Evolutionary conservation across 92 coral and sea anemone genomes (phyloP), one percentile per base, ranked within the genome.

Genomic region (Umimayanthus chanpuru): DNA sequence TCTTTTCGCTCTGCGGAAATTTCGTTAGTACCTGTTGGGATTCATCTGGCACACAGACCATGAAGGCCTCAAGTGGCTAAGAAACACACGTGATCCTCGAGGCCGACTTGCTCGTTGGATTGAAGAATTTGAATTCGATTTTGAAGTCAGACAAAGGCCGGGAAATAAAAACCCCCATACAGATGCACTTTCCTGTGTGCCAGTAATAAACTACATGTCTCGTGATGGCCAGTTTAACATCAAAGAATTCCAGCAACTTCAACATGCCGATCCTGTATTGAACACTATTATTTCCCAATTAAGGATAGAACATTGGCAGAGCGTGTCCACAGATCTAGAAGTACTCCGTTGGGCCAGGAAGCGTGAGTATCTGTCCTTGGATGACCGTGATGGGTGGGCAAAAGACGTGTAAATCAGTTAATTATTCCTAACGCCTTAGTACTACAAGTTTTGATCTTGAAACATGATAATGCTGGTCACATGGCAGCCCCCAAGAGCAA

Each of bases 381-480:
- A 65, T 64, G 80, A 58, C 67, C 40, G 70, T 56, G 40, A 67
- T 72, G 79, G 78, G 77, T 80, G 74, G 85, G 89, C 64, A 90
- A 90, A 64, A 84, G 16, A 36, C 53, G 11, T 5, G 90, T 91
- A 39, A 88, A 88, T 76, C 90, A 91, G 76, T 76, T 88, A 21
- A 65, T 88, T 3, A 86, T 87, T 67, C 92, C 92, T 67, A 29
- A 26, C 32, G 81, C 47, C 15, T 55, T 79, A 30, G 76, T 90
- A 55, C 86, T 85, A 26, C 72, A 32, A 14, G 86, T 88, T 20
- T 56, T 90, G 16, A 61, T 50, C 84, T 39, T 83, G 18, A 91
- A 91, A 88, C 91, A 91, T 78, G 86, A 91, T 50, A 41, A 88
- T 41, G 82, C 89, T 41, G 93, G 93, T 18, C 91, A 91, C 82